Evolutionary conservation across 2,888 invertebrate species (phyloP).

Genomic region (Drosophila lacicola): DNA sequence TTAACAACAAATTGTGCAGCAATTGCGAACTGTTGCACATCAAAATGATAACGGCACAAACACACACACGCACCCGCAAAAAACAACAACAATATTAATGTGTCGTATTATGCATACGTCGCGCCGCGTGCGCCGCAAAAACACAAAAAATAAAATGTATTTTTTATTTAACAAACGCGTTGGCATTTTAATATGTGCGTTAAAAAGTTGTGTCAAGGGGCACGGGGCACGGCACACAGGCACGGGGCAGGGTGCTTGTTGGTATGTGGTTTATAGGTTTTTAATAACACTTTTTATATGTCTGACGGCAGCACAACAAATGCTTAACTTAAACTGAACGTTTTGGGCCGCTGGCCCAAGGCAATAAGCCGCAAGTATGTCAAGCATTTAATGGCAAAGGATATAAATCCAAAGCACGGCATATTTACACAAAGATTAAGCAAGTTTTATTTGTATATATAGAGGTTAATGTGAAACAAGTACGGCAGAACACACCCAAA

Average conservation of each 20-base stretch:
- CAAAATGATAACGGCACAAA: conserved; percentile 60
- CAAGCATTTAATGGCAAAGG: conserved; percentile 60
- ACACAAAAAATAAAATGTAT: conserved; percentile 7
- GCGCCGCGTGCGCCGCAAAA: conserved; percentile 27
- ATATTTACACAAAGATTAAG: conserved; percentile 47
- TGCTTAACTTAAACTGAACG: conserved; percentile 26
- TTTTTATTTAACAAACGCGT: conserved; percentile 37
- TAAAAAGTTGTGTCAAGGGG: conserved; percentile 45
- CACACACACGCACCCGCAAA: conserved; percentile 13
- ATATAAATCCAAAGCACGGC: conserved; percentile 38
- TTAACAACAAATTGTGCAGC: conserved; percentile 46
- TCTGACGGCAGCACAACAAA: conserved; percentile 35
- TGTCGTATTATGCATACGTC: conserved; percentile 57
- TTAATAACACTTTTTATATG: conserved; percentile 71
- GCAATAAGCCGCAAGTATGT: conserved; percentile 47
- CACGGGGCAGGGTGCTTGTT: background rate
- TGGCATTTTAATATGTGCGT: conserved; percentile 69
- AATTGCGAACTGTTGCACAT: conserved; percentile 74
- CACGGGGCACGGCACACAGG: background rate
- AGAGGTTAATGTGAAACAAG: conserved; percentile 25
- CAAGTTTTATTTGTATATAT: conserved; percentile 30
- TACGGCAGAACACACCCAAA: background rate
- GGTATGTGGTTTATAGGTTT: conserved; percentile 62
- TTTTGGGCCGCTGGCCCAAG: conserved; percentile 12
- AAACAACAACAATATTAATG: conserved; percentile 46